A percentile compares a stretch with the other conserved stretches of the same genome.
These are phyloP conservation scores for Cerceris rybyensis DNA, from an alignment of 2,888 invertebrate species.

Conservation along the genomic window DNA sequence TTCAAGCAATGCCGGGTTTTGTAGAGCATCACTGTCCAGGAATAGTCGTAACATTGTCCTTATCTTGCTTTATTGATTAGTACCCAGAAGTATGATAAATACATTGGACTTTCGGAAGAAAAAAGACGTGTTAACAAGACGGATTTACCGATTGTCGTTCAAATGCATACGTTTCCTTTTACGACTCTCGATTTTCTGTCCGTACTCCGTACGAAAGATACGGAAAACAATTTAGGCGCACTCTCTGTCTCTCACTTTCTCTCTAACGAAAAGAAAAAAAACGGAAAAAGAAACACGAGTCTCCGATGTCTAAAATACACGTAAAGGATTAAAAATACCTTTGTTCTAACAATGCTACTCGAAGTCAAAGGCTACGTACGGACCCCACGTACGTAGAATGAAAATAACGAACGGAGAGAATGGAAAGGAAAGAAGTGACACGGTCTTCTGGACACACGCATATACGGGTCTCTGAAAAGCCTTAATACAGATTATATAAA, in stretches of 20 bases:
- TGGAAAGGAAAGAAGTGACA: slow-evolving; percentile 30
- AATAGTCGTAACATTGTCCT: slow-evolving; percentile 5
- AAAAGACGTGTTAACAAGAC: slow-evolving; percentile 24
- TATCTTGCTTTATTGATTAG: slow-evolving; percentile 40
- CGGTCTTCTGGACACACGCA: slow-evolving; percentile 40
- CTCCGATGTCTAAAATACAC: slow-evolving; percentile 41
- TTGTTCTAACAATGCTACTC: slow-evolving; percentile 54
- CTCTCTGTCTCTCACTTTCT: too few relatives aligned
- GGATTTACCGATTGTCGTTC: slow-evolving; percentile 15
- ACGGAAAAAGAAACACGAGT: slow-evolving; percentile 16
- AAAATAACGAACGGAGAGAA: slow-evolving; percentile 12
- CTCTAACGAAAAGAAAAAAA: not conserved
- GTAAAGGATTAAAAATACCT: slow-evolving; percentile 57
- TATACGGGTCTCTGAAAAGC: slow-evolving; percentile 47
- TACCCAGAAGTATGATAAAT: slow-evolving; percentile 26
- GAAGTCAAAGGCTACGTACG: slow-evolving; percentile 47
- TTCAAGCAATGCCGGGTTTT: not conserved
- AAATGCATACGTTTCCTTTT: slow-evolving; percentile 63
- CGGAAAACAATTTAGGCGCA: not conserved
- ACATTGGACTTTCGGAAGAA: slow-evolving; percentile 20
- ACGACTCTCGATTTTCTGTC: slow-evolving; percentile 32
- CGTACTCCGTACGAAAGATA: slow-evolving; percentile 2
- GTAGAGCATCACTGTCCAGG: not conserved
- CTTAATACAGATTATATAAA: slow-evolving; percentile 43
- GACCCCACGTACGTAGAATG: slow-evolving; percentile 13